phyloP scores from a whole-genome alignment of 2,888 invertebrate genomes.

The Latrodectus hesperus region DNA sequence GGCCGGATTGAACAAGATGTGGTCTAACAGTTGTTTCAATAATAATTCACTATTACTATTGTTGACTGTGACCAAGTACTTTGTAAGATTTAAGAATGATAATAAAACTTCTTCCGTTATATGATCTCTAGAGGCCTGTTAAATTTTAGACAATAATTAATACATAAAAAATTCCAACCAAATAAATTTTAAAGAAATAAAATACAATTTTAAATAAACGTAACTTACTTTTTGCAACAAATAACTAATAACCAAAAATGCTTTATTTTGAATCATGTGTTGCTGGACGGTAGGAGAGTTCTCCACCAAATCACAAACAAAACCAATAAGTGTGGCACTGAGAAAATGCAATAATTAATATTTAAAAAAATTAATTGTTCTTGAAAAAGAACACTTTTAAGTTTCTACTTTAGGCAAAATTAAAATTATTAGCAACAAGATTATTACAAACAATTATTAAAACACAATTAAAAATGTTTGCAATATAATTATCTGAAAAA shows the following conservation, averaged over 20 bases:
- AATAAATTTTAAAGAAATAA: no score
- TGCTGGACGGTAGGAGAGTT: slow-evolving; percentile 98
- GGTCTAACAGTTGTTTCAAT: slow-evolving; percentile 93
- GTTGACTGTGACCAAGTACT: slow-evolving; percentile 93
- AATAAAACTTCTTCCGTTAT: slow-evolving; percentile 94
- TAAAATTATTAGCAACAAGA: no score
- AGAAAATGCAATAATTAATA: not conserved
- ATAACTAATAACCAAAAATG: slow-evolving; percentile 97
- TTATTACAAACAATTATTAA: no score
- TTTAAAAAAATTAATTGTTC: no score
- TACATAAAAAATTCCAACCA: not conserved
- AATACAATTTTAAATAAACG: not conserved
- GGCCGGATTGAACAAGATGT: slow-evolving; percentile 98
- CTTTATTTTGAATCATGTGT: slow-evolving; percentile 99
- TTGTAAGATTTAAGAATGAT: slow-evolving; percentile 91
- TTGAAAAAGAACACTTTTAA: no score
- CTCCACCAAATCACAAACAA: slow-evolving; percentile 97
- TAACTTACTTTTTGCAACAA: slow-evolving; percentile 87
- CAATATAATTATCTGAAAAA: no score
- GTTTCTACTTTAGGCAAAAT: no score
- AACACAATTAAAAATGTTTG: no score
- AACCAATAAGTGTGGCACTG: slow-evolving; percentile 95
- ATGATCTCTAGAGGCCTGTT: slow-evolving; percentile 82
- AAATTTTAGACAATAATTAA: not conserved
- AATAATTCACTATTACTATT: slow-evolving; percentile 91